Conservation (phyloP, 2,797 vertebrate species). For the Parambassis ranga region DNA sequence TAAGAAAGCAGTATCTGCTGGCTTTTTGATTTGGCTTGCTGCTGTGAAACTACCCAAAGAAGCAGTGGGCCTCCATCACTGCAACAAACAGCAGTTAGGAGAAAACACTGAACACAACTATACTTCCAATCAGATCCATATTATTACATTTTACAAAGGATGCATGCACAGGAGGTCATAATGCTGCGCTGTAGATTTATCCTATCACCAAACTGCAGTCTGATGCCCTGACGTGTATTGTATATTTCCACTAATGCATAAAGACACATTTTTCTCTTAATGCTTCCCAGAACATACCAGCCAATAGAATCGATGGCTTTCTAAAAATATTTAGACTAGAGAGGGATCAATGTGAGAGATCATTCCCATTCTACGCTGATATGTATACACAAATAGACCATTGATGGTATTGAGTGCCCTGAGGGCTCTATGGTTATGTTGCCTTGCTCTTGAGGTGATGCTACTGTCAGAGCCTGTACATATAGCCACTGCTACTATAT, state of each 20-base stretch:
- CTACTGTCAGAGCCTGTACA: conserved; percentile 8
- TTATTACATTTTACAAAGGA: too few relatives aligned
- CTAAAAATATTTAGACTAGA: conserved; percentile 83
- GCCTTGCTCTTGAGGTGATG: conserved; percentile 49
- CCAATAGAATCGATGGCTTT: conserved; percentile 77
- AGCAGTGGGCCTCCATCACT: conserved; percentile 6
- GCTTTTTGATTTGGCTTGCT: conserved; percentile 32
- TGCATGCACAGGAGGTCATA: neutral
- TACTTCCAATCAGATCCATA: neutral
- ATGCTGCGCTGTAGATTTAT: neutral
- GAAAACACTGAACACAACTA: neutral
- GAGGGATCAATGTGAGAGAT: conserved; percentile 76
- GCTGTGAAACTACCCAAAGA: conserved; percentile 31
- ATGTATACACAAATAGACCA: conserved; percentile 79
- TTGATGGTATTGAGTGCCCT: conserved; percentile 72
- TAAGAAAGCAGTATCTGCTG: conserved; percentile 24
- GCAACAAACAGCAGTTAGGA: conserved; percentile 7
- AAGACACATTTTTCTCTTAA: conserved; percentile 64
- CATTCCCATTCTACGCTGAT: conserved; percentile 69
- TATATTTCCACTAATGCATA: conserved; percentile 38
- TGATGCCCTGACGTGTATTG: conserved; percentile 3
- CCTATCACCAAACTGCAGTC: neutral
- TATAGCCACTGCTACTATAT: conserved; percentile 47
- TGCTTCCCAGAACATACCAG: conserved; percentile 78
- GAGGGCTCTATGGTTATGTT: conserved; percentile 50